Conservation (phyloP, 1,140 invertebrate species). For the Acromyrmex echinatior region DNA sequence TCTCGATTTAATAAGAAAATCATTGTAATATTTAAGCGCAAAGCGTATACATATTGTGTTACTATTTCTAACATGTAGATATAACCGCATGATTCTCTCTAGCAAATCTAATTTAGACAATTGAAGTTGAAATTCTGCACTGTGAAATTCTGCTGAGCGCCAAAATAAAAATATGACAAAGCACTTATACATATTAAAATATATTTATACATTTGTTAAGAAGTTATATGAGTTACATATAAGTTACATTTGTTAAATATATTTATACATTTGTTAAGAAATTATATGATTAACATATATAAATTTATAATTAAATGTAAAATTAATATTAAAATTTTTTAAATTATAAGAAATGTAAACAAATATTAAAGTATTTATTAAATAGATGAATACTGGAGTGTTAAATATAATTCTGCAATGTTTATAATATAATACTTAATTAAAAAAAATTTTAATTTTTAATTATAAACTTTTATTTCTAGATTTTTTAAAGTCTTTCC, state of each 20-base stretch:
- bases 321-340: neutral
- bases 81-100: neutral
- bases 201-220: neutral
- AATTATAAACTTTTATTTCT: neutral
- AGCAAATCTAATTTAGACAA: constrained; percentile 1
- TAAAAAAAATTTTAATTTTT: neutral
- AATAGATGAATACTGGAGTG: neutral
- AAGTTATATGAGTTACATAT: neutral
- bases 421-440: neutral
- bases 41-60: constrained; percentile 13
- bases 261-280: neutral
- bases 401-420: neutral
- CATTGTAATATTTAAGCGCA: constrained; percentile 22
- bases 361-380: neutral
- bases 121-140: neutral
- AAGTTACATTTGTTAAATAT: neutral
- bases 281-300: neutral
- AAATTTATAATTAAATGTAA: neutral
- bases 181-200: neutral
- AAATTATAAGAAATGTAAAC: neutral
- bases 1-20: neutral
- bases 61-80: neutral
- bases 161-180: neutral
- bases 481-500: neutral
- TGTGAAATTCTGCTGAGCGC: too few relatives aligned